Evolutionary conservation across 2,888 invertebrate genomes (phyloP).

Genomic region (Cephus rjabovi): DNA sequence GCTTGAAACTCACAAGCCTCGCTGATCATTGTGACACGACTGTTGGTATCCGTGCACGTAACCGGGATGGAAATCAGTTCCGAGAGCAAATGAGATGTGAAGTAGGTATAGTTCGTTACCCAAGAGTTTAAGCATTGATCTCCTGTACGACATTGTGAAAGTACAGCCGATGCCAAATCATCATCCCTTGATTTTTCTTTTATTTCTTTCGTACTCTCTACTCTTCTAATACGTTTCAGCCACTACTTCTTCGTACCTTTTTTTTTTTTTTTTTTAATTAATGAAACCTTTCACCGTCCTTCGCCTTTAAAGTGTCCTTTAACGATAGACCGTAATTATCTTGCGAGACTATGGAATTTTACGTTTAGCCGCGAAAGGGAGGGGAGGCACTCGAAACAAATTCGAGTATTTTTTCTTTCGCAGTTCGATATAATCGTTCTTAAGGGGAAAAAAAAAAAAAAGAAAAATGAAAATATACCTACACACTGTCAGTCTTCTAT

Average conservation of each 20-base stretch:
- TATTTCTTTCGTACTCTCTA: slow-evolving; percentile 3
- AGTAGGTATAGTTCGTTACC: slow-evolving; percentile 52
- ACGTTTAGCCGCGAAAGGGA: neutral
- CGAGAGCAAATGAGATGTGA: slow-evolving; percentile 24
- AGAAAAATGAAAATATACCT: neutral
- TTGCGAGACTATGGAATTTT: neutral
- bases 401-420: neutral
- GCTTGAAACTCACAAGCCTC: neutral
- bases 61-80: slow-evolving; percentile 19
- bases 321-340: neutral
- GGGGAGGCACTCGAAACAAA: neutral
- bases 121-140: slow-evolving; percentile 60
- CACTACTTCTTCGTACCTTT: slow-evolving; percentile 2
- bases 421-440: neutral
- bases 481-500: neutral
- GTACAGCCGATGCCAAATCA: slow-evolving; percentile 64
- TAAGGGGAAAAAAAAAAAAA: neutral
- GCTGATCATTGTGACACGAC: neutral
- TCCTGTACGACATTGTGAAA: slow-evolving; percentile 57
- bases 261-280: neutral
- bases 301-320: neutral
- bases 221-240: neutral
- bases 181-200: slow-evolving; percentile 31
- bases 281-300: neutral
- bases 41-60: neutral